phyloP scores from a whole-genome alignment of 2,113 vertebrate species.

The Rana temporaria region DNA sequence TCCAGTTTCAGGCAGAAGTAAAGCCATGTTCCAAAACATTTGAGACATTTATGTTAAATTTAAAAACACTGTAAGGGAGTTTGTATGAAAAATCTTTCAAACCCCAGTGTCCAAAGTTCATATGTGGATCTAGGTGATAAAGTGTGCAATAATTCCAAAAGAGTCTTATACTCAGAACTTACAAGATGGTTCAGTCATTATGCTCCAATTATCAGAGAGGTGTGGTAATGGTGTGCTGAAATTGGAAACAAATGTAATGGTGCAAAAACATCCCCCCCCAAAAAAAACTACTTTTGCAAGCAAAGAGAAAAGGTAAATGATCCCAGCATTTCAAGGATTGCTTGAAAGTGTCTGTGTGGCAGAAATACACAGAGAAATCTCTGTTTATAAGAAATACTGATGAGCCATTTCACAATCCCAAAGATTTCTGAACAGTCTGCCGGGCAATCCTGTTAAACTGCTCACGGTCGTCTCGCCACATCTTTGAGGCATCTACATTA shows the following conservation, averaged over 20 bases:
- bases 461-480: constrained; percentile 95
- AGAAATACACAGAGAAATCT: background rate
- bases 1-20: background rate
- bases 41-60: background rate
- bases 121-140: background rate
- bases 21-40: background rate
- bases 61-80: constrained; percentile 11
- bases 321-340: background rate
- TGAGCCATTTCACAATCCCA: constrained; percentile 77
- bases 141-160: background rate
- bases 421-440: constrained; percentile 93
- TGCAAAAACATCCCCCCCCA: no score
- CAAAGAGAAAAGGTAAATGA: background rate
- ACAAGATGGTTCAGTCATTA: background rate
- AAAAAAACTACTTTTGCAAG: background rate
- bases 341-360: constrained; percentile 12
- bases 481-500: constrained; percentile 95
- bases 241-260: constrained; percentile 3
- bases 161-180: constrained; percentile 15
- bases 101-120: background rate
- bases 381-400: constrained; percentile 27
- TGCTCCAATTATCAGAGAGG: constrained; percentile 1
- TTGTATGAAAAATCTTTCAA: background rate
- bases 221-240: constrained; percentile 3
- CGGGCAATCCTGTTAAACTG: constrained; percentile 91